Evolutionary conservation across 2,888 invertebrate genomes (phyloP), one percentile per base, ranked within the genome.

Genomic region (Athalia cordata): DNA sequence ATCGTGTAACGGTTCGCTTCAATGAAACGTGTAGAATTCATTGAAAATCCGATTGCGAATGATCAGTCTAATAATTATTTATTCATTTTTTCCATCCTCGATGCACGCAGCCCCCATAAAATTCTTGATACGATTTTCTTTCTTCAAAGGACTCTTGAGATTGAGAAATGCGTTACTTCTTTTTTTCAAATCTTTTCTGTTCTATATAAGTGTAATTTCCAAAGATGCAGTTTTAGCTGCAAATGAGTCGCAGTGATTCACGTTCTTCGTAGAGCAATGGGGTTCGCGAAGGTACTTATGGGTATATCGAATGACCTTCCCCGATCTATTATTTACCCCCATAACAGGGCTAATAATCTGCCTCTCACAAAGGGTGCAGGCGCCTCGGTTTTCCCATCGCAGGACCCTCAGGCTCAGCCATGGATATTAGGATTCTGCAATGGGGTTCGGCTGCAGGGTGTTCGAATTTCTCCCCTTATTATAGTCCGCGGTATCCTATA

Each of bases 331-430:
- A 75, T 62, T 61, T 15, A 13, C 29, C 43, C 13, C 75, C 62
- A 13, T 62, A 75, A 72, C 52, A 45, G 57, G 47, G 45, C 72
- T 72, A 72, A 72, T 72, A 72, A 72, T 72, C 72, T 59, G n/a
- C 8, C 59, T 13, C 45, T 59, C 72, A 72, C 29, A 59, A 59
- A 59, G 72, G 45, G 72, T 47, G 13, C 57, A 59, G 45, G 29
- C 29, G 29, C 29, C 29, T 29, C 29, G 29, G 29, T 29, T 29
- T 72, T 72, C 72, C 45, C 13, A 72, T 72, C 59, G 72, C 11
- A 45, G 7, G 43, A 72, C 59, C 43, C 15, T 13, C 9, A 15
- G 6, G 59, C n/a, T 68, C 3, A 47, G 59, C 45, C 45, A n/a
- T 45, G 57, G 55, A 45, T 29, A 45, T 29, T 29, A 29, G 29